phyloP scores from a whole-genome alignment of 2,797 vertebrate species.

The Nyctalus aviator region DNA sequence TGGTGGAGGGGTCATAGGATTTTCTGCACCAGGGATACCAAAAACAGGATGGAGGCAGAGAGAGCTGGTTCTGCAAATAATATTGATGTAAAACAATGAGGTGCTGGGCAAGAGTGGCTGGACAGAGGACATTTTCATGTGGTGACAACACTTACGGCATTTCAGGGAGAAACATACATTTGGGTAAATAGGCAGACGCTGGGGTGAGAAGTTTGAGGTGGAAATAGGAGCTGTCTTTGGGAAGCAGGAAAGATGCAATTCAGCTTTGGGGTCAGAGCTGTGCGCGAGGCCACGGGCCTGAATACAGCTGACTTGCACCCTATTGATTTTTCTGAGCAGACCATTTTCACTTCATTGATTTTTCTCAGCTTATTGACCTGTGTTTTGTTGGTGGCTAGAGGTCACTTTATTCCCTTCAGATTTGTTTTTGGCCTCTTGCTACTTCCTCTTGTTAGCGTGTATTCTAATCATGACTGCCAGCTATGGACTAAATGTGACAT shows the following conservation, averaged over 20 bases:
- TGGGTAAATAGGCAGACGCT: not conserved
- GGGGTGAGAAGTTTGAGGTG: not conserved
- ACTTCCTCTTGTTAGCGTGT: slow-evolving; percentile 58
- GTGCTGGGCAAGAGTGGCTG: not conserved
- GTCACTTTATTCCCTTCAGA: slow-evolving; percentile 64
- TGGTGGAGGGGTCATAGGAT: not conserved
- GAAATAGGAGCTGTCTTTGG: not conserved
- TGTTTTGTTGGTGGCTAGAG: slow-evolving; percentile 73
- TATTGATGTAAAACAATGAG: slow-evolving; percentile 6
- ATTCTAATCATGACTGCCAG: slow-evolving; percentile 45
- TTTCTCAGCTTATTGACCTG: slow-evolving; percentile 69
- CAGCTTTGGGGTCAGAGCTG: not conserved
- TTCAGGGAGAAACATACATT: not conserved
- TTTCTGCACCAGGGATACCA: not conserved
- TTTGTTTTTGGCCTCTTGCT: slow-evolving; percentile 64
- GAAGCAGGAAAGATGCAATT: slow-evolving; percentile 8
- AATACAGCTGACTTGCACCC: not conserved
- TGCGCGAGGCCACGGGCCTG: slow-evolving; percentile 1
- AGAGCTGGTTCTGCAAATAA: not conserved
- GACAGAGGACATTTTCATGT: slow-evolving; percentile 19
- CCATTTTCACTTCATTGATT: slow-evolving; percentile 73
- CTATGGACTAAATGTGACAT: slow-evolving; percentile 60
- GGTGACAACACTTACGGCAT: not conserved
- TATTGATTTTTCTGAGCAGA: slow-evolving; percentile 76
- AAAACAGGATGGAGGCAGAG: not conserved